A percentile compares a stretch with the other conserved stretches of the same genome.
phyloP scores from a whole-genome alignment of 2,113 vertebrate genomes.

The Felis chaus region DNA sequence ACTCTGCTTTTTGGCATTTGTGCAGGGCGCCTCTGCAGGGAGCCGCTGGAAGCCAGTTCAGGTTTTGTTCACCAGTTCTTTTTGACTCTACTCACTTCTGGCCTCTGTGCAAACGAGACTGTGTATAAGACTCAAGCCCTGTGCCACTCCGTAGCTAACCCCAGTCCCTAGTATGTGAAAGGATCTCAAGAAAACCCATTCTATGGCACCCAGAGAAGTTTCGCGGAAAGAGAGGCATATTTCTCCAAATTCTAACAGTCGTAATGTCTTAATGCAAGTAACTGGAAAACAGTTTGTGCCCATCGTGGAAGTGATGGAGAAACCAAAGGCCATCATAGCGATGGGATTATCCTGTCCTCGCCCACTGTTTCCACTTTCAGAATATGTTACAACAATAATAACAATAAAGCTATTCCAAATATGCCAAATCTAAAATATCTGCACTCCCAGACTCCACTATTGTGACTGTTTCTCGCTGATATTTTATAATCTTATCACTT shows the following conservation, averaged over 20 bases:
- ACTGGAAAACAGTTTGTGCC: neutral
- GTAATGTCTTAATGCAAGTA: neutral
- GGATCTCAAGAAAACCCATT: neutral
- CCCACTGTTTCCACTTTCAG: constrained; percentile 46
- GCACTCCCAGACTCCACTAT: constrained; percentile 52
- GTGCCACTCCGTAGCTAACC: neutral
- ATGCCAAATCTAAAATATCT: constrained; percentile 40
- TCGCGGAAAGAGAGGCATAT: neutral
- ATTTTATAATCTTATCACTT: constrained; percentile 74
- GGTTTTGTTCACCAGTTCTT: constrained; percentile 43
- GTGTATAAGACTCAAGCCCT: neutral
- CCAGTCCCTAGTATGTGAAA: neutral
- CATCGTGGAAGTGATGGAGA: neutral
- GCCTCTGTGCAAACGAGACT: neutral
- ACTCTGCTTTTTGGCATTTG: neutral
- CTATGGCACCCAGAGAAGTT: neutral
- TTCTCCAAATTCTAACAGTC: neutral
- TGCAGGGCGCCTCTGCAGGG: constrained; percentile 12
- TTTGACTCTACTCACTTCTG: neutral
- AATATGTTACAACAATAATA: constrained; percentile 48
- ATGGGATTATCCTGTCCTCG: neutral
- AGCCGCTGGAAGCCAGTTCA: neutral
- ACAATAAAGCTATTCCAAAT: constrained; percentile 54
- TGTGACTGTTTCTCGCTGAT: constrained; percentile 50
- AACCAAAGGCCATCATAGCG: neutral